Evolutionary conservation across 2,888 invertebrate species (phyloP), one percentile per base, ranked within the genome.

Genomic region (Agonopterix alstromeriana): DNA sequence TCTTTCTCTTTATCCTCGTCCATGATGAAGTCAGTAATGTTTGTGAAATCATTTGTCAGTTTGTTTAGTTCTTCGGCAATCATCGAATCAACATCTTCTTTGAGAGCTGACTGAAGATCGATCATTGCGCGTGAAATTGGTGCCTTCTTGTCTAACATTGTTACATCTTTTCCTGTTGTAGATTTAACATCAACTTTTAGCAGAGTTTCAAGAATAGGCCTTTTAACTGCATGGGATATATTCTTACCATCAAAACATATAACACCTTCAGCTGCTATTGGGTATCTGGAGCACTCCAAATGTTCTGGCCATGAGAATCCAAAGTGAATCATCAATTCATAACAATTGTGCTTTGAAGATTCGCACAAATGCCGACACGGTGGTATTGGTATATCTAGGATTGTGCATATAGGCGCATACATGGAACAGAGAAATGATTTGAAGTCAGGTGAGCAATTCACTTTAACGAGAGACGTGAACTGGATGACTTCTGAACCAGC

Each of bases 401-500:
- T 96, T 1, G 98, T 98, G 79, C 99, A 99, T 7, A 98, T 96
- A 0, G 99, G 99, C 9, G 96, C 96, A 78, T 96, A 98, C 58
- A 99, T 93, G 2, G 98, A 95, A 83, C 99, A 99, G 50, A 99
- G 89, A 78, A 99, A 99, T 64, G 98, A 94, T 75, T 97, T 96
- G 53, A 99, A 89, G 74, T 98, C 96, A 0, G 96, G 94, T 61
- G 97, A 97, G 80, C 99, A 99, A 66, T 95, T 94, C 52, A 98
- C 94, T 89, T 98, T 98, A 45, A 98, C 95, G 44, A 99, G 89
- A 4, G 98, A 97, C 56, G 95, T 96, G 77, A 96, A 98, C 74
- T 97, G 96, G 74, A 96, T 95, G 27, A 98, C 94, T 70, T 98
- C 98, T 54, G 95, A 90, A 0, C 96, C 97, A 48, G 98, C 98